Evolutionary conservation across 2,888 invertebrate species (phyloP).

Genomic region (Drosophila neutralis): DNA sequence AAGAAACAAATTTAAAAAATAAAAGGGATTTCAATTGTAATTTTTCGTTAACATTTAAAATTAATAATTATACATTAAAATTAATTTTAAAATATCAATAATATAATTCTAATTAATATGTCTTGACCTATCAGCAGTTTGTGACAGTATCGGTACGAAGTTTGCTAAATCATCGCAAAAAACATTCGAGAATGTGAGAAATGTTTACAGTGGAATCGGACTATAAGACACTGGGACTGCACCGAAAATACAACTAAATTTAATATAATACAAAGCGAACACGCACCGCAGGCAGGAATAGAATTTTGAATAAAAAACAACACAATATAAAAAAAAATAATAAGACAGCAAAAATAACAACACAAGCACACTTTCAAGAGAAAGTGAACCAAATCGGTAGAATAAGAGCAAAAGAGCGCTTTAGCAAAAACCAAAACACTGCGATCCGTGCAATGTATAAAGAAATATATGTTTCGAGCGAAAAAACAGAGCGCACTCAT

Average conservation of each 20-base stretch:
- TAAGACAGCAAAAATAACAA: too few relatives aligned
- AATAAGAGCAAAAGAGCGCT: too few relatives aligned
- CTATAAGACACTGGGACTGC: background rate
- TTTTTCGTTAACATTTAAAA: background rate
- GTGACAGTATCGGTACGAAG: background rate
- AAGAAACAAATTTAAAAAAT: background rate
- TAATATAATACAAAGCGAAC: too few relatives aligned
- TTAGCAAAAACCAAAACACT: too few relatives aligned
- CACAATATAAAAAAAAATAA: too few relatives aligned
- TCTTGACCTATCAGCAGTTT: background rate
- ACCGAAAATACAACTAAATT: background rate
- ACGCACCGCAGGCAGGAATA: too few relatives aligned
- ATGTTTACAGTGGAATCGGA: background rate
- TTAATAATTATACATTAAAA: background rate
- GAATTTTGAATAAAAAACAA: too few relatives aligned
- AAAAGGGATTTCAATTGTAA: background rate
- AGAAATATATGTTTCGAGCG: too few relatives aligned
- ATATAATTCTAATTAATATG: background rate
- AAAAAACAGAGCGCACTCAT: too few relatives aligned
- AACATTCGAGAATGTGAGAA: background rate
- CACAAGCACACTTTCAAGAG: too few relatives aligned
- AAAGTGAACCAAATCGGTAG: too few relatives aligned
- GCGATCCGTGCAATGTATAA: too few relatives aligned
- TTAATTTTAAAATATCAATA: background rate
- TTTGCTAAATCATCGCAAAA: background rate